phyloP scores from a whole-genome alignment of 2,113 vertebrate genomes.

The Microtus oregoni region DNA sequence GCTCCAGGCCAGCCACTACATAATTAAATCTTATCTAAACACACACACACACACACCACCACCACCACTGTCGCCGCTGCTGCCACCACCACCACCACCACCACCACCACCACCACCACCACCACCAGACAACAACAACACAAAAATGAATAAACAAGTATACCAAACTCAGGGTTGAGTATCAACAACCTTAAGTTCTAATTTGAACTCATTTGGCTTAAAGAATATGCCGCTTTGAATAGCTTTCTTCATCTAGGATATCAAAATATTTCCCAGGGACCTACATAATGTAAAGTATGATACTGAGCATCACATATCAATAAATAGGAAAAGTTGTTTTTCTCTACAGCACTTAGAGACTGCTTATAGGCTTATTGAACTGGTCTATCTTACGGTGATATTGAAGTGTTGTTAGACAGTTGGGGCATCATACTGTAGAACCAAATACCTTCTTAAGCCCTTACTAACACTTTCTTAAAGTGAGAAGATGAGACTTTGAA shows the following conservation, averaged over 20 bases:
- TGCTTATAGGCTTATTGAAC: not conserved
- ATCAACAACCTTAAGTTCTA: not conserved
- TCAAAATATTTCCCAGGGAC: constrained; percentile 7
- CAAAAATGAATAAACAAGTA: not conserved
- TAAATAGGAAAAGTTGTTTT: not conserved
- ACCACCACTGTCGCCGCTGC: not conserved
- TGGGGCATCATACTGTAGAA: not conserved
- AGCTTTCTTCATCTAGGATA: not conserved
- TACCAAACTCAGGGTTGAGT: not conserved
- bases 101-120: not conserved
- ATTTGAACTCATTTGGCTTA: constrained; percentile 19
- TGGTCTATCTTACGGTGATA: not conserved
- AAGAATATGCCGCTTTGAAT: not conserved
- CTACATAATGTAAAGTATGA: not conserved
- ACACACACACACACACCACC: too few species aligned
- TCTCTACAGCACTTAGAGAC: not conserved
- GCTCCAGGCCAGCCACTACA: not conserved
- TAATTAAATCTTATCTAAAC: too few species aligned
- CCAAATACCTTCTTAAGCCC: not conserved
- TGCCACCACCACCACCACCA: not conserved
- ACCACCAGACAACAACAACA: not conserved
- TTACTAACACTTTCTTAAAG: not conserved
- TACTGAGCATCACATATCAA: not conserved
- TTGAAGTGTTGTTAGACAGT: not conserved
- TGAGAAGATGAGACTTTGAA: not conserved